Evolutionary conservation across 2,113 vertebrate species (phyloP), one percentile per base, ranked within the genome.

Genomic region (Excalfactoria chinensis): DNA sequence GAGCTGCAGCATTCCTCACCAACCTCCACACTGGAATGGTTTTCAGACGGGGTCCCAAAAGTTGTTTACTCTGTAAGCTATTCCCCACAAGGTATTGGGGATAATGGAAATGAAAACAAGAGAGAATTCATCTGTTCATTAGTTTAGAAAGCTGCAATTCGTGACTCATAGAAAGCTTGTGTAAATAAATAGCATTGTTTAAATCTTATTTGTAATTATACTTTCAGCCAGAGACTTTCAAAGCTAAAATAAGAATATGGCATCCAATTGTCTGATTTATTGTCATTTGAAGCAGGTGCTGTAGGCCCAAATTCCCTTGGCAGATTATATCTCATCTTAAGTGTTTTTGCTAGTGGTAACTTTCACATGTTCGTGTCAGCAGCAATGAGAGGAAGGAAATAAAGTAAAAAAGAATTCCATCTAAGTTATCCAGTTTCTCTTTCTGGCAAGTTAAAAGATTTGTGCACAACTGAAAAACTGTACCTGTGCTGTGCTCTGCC

Each of bases 271-370:
- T 49, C 68, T 95, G 89, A 95, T 92, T 94, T 93, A 94, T 84
- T 92, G 91, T 95, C 93, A 92, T 92, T 96, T 94, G 95, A 95
- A 96, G 84, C 75, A 95, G 95, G 81, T 92, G 92, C 75, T 89
- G 32, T 23, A 62, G 68, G 91, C 87, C 64, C 86, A 90, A 93
- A 92, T 88, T 86, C 93, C 95, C 90, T 71, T 74, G 87, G 95
- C 78, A 96, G 93, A 94, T 93, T 88, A 53, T 76, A 93, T 90
- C 86, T 95, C 93, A 84, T 48, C 17, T 89, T 92, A 89, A 94
- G 83, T 94, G 87, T 85, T 95, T 89, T 89, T 58, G 89, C 91
- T 93, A 66, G 91, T 85, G 85, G 87, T 96, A 93, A 92, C 93
- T 92, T 91, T 91, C 72, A 83, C 51, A 12, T 91, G 84, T 77